Evolutionary conservation across 2,888 invertebrate genomes (phyloP).

Genomic region (Callinectes sapidus): DNA sequence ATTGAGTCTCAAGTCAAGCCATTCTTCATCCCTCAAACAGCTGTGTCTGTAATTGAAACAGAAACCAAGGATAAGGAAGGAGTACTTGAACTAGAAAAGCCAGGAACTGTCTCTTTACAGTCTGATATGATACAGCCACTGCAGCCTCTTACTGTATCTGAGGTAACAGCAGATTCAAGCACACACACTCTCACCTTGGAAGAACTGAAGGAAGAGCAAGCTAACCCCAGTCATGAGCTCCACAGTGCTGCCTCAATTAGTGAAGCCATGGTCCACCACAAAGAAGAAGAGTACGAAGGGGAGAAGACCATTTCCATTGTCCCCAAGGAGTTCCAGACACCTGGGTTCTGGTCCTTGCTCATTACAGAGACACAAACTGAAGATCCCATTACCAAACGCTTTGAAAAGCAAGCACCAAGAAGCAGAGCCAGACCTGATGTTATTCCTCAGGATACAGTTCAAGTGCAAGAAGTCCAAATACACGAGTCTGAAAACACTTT

Average conservation of each 20-base stretch:
- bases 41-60: constrained; percentile 77
- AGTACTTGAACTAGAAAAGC: constrained; percentile 78
- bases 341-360: constrained; percentile 74
- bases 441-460: constrained; percentile 78
- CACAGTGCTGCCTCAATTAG: constrained; percentile 80
- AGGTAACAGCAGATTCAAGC: constrained; percentile 76
- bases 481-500: constrained; percentile 84
- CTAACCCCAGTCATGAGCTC: constrained; percentile 74
- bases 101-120: constrained; percentile 74
- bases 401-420: constrained; percentile 55
- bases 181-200: constrained; percentile 74
- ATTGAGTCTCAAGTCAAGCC: constrained; percentile 56
- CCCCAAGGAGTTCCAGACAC: constrained; percentile 76
- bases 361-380: constrained; percentile 75
- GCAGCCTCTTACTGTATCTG: constrained; percentile 75
- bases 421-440: constrained; percentile 55
- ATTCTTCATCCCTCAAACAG: constrained; percentile 66
- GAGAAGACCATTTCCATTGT: constrained; percentile 75
- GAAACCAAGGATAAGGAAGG: constrained; percentile 81
- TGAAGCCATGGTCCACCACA: constrained; percentile 80
- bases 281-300: constrained; percentile 78
- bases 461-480: constrained; percentile 78
- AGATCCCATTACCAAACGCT: constrained; percentile 43
- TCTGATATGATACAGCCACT: constrained; percentile 59
- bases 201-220: constrained; percentile 74